phyloP scores from a whole-genome alignment of 2,113 vertebrate species.

The Salvelinus namaycush region DNA sequence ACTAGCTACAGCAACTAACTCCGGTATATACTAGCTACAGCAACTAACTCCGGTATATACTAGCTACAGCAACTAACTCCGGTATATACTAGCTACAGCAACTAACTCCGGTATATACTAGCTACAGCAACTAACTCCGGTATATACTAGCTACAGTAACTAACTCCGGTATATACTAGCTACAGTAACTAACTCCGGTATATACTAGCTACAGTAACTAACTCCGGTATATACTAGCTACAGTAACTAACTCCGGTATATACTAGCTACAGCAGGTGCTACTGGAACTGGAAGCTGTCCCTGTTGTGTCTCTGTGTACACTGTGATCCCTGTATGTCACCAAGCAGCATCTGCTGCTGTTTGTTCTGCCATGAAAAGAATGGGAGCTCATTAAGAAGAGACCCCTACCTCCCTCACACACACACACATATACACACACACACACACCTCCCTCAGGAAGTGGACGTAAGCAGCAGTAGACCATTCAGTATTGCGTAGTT shows the following conservation, averaged over 20 bases:
- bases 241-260: background rate
- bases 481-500: background rate
- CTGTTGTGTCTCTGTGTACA: slow-evolving; percentile 47
- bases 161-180: too few relatives aligned
- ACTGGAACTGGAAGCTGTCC: background rate
- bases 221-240: too few relatives aligned
- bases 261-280: slow-evolving; percentile 51
- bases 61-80: background rate
- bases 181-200: background rate
- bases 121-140: background rate
- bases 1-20: background rate
- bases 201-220: background rate
- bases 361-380: slow-evolving; percentile 59
- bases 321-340: slow-evolving; percentile 50
- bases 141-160: background rate
- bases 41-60: too few relatives aligned
- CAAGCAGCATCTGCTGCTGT: slow-evolving; percentile 65
- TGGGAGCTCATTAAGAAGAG: slow-evolving; percentile 41
- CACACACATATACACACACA: background rate
- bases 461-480: background rate
- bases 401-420: background rate
- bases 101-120: too few relatives aligned
- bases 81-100: too few relatives aligned
- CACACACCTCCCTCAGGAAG: background rate
- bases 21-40: too few relatives aligned